Evolutionary conservation across 2,888 invertebrate genomes (phyloP).

Genomic region (Agonopterix heracliana): DNA sequence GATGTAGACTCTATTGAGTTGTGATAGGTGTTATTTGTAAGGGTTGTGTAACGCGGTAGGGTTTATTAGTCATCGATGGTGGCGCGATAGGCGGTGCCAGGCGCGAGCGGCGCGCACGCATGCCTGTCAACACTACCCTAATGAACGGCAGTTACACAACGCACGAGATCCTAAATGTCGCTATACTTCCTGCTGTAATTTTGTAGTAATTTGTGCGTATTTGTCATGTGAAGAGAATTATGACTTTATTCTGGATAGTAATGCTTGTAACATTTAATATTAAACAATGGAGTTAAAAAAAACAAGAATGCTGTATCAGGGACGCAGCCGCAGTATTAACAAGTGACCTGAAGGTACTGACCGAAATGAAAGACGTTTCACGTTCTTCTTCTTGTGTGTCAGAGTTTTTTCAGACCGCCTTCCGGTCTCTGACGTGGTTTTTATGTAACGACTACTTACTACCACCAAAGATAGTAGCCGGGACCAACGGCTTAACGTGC

Average conservation of each 20-base stretch:
- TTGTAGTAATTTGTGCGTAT: constrained; percentile 73
- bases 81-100: constrained; percentile 70
- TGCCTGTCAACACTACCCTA: constrained; percentile 72
- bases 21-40: background rate
- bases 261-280: background rate
- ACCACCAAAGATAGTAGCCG: too few species aligned
- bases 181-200: constrained; percentile 64
- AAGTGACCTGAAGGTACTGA: too few species aligned
- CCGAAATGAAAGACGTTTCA: too few species aligned
- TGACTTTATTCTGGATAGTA: constrained; percentile 36
- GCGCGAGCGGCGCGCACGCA: constrained; percentile 70
- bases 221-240: constrained; percentile 69
- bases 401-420: too few species aligned
- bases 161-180: constrained; percentile 72
- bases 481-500: too few species aligned
- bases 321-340: too few species aligned
- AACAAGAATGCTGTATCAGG: too few species aligned
- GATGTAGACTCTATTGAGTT: constrained; percentile 12
- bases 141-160: constrained; percentile 74
- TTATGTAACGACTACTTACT: too few species aligned
- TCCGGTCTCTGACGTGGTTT: too few species aligned
- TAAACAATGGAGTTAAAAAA: too few species aligned
- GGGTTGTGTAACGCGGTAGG: constrained; percentile 14
- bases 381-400: too few species aligned
- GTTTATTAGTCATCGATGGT: constrained; percentile 76